These are phyloP conservation scores for Ochropleura plecta DNA, from an alignment of 2,888 invertebrate species.

Conservation along the genomic window DNA sequence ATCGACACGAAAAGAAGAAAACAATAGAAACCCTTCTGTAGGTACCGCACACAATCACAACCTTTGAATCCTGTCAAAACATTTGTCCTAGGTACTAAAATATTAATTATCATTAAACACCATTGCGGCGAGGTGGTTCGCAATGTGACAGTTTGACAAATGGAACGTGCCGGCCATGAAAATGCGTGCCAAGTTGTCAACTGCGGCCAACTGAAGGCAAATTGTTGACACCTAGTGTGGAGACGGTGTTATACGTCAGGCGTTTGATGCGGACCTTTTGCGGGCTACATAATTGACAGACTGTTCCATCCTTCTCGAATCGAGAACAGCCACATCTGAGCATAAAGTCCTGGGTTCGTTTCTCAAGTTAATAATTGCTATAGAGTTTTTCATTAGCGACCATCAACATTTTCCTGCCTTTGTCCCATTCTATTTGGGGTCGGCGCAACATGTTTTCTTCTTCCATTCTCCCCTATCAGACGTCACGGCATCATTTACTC, in stretches of 20 bases:
- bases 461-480: too few relatives aligned
- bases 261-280: slow-evolving; percentile 55
- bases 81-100: slow-evolving; percentile 39
- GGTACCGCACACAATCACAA: background rate
- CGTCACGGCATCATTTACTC: too few relatives aligned
- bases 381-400: background rate
- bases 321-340: background rate
- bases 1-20: too few relatives aligned
- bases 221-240: slow-evolving; percentile 35
- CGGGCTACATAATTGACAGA: background rate
- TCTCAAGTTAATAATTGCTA: background rate
- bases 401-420: background rate
- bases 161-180: slow-evolving; percentile 61
- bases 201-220: slow-evolving; percentile 34
- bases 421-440: too few relatives aligned
- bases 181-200: slow-evolving; percentile 40
- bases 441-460: too few relatives aligned
- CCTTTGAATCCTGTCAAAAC: slow-evolving; percentile 8
- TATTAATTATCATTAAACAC: slow-evolving; percentile 56
- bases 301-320: background rate
- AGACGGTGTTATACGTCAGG: slow-evolving; percentile 57
- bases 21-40: background rate
- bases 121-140: slow-evolving; percentile 45
- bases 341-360: background rate
- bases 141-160: slow-evolving; percentile 59